Percentiles rank a stretch among this genome's conserved stretches.
These are phyloP conservation scores for Adrianichthys oophorus DNA, from an alignment of 2,797 vertebrate species.

Conservation along the genomic window DNA sequence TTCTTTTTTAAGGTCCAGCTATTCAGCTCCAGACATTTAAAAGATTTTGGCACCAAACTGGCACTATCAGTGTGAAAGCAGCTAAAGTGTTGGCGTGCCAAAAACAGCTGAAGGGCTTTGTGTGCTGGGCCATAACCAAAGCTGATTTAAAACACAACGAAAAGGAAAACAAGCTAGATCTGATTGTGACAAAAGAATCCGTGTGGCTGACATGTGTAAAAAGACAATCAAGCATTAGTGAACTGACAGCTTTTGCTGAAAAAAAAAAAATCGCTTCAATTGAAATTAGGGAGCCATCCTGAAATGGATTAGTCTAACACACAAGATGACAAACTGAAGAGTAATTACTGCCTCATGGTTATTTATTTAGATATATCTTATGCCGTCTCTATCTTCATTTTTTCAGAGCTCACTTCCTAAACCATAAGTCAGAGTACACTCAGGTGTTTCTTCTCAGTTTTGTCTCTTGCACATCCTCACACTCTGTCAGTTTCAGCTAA, in stretches of 20 bases:
- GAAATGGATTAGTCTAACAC: constrained; percentile 39
- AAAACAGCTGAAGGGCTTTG: constrained; percentile 71
- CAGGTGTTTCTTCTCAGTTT: constrained; percentile 35
- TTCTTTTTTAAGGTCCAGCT: constrained; percentile 48
- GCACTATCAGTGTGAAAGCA: constrained; percentile 72
- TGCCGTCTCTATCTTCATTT: constrained; percentile 10
- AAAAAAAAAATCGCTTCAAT: constrained; percentile 43
- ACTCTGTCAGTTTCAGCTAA: constrained; percentile 46
- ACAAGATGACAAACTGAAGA: constrained; percentile 35
- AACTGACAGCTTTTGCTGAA: constrained; percentile 52
- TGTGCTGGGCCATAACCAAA: constrained; percentile 68
- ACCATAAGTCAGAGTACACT: constrained; percentile 31
- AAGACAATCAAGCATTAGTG: constrained; percentile 73
- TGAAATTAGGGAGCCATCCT: constrained; percentile 20
- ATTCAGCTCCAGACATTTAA: constrained; percentile 72
- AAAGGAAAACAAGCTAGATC: constrained; percentile 70
- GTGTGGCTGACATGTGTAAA: constrained; percentile 62
- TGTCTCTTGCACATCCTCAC: constrained; percentile 23
- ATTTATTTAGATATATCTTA: constrained; percentile 45
- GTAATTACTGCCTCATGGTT: constrained; percentile 27
- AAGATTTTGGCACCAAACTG: constrained; percentile 77
- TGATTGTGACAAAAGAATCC: constrained; percentile 66
- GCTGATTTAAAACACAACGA: constrained; percentile 71
- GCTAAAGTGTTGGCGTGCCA: constrained; percentile 62
- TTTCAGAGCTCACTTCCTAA: constrained; percentile 1